These are phyloP conservation scores for Limnodromus scolopaceus DNA, from an alignment of 2,797 vertebrate genomes.

Conservation along the genomic window DNA sequence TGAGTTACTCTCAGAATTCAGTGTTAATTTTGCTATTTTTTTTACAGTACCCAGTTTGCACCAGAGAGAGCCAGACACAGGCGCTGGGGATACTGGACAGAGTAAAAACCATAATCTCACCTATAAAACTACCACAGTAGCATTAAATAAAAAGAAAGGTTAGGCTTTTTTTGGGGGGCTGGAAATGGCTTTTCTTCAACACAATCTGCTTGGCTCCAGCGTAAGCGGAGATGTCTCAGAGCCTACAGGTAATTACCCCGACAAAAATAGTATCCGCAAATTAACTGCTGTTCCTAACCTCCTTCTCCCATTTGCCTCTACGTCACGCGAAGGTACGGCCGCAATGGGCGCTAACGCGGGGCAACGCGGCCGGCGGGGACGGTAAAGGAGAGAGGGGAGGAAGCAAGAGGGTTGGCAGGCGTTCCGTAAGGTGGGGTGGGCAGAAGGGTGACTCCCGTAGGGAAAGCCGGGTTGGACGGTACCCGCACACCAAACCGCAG, in stretches of 20 bases:
- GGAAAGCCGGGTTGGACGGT: not conserved
- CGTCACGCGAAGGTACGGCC: not conserved
- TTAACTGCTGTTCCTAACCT: not conserved
- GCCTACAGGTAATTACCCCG: constrained; percentile 23
- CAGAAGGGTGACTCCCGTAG: fast-evolving
- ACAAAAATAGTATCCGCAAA: constrained; percentile 34
- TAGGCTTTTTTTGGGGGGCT: not conserved
- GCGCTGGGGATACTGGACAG: not conserved
- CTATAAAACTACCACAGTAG: not conserved
- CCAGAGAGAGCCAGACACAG: not conserved
- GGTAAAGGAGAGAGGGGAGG: not conserved
- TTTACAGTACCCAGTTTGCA: not conserved
- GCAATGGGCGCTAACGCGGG: not conserved
- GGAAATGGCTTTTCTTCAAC: constrained; percentile 10
- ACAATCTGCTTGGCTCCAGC: constrained; percentile 3
- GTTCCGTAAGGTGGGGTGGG: not conserved
- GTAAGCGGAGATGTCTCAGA: constrained; percentile 9
- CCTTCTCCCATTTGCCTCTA: constrained; percentile 31
- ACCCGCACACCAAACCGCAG: not conserved
- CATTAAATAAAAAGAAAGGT: not conserved
- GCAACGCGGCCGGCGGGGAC: not conserved
- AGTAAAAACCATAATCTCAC: not conserved
- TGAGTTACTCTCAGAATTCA: not conserved
- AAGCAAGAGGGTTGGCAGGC: not conserved
- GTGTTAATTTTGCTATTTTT: not conserved